Conservation (phyloP, 2,797 vertebrate species). For the Bradypodion pumilum region DNA sequence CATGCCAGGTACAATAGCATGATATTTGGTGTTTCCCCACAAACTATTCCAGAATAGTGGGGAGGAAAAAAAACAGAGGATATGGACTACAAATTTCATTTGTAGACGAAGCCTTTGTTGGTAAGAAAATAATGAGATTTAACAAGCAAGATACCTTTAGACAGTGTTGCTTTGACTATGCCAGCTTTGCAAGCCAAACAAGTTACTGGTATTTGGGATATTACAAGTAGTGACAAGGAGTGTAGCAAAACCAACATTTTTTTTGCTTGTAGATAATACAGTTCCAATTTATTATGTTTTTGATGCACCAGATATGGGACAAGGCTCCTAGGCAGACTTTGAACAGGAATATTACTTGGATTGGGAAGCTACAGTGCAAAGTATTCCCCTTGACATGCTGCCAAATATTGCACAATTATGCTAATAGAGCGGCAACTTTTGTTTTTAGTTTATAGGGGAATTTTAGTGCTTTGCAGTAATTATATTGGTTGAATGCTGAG, state of each 20-base stretch:
- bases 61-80: slow-evolving; percentile 1
- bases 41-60: not conserved
- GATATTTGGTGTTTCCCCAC: slow-evolving; percentile 31
- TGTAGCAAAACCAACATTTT: slow-evolving; percentile 17
- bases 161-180: slow-evolving; percentile 7
- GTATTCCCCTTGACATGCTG: slow-evolving; percentile 42
- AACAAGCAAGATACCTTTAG: slow-evolving; percentile 12
- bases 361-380: slow-evolving; percentile 43
- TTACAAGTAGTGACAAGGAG: slow-evolving; percentile 18
- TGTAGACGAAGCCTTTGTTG: slow-evolving; percentile 58
- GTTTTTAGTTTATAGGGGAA: slow-evolving; percentile 24
- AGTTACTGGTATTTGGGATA: slow-evolving; percentile 42
- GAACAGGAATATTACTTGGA: slow-evolving; percentile 6
- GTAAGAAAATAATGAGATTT: not conserved
- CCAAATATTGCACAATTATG: slow-evolving; percentile 75
- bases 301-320: not conserved
- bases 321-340: not conserved
- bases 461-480: slow-evolving; percentile 34
- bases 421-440: slow-evolving; percentile 51
- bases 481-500: slow-evolving; percentile 34
- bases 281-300: slow-evolving; percentile 9
- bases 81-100: slow-evolving; percentile 51
- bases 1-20: slow-evolving; percentile 21
- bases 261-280: not conserved
- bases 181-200: slow-evolving; percentile 23